Conservation (phyloP, 2,113 vertebrate species). For the Vulpes lagopus region DNA sequence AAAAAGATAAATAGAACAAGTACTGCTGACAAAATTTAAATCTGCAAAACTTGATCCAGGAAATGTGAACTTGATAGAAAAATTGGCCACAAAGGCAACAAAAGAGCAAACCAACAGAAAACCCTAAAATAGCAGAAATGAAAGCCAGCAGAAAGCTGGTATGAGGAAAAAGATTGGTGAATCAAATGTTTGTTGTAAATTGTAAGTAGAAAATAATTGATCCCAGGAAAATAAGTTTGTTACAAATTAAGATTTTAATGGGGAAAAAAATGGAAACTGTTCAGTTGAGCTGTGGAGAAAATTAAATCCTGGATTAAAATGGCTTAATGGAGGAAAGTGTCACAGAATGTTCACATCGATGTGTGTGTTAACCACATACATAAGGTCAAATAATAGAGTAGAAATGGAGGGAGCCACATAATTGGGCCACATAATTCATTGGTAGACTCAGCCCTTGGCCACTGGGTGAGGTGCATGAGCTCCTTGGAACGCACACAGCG, state of each 20-base stretch:
- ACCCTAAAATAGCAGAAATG: not conserved
- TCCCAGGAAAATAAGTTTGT: conserved; percentile 65
- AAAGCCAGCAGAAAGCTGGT: not conserved
- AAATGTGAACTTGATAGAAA: not conserved
- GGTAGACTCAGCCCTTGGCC: not conserved
- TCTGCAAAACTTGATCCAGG: not conserved
- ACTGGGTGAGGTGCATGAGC: accelerated
- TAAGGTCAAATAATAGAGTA: not conserved
- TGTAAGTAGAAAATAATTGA: conserved; percentile 73
- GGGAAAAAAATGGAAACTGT: conserved; percentile 56
- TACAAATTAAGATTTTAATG: conserved; percentile 70
- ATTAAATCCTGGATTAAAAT: conserved; percentile 73
- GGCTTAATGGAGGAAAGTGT: conserved; percentile 76
- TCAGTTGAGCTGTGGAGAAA: conserved; percentile 57
- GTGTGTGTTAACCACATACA: not conserved
- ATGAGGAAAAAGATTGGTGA: not conserved
- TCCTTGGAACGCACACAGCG: not conserved
- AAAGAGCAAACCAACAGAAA: not conserved
- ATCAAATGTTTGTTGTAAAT: conserved; percentile 40
- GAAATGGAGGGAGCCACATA: not conserved
- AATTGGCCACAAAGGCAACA: not conserved
- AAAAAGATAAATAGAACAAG: not conserved
- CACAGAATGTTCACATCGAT: not conserved
- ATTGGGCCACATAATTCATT: not conserved
- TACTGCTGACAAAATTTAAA: not conserved